Evolutionary conservation across 1,140 invertebrate genomes (phyloP).

Genomic region (Pygmarrhopalites habei): DNA sequence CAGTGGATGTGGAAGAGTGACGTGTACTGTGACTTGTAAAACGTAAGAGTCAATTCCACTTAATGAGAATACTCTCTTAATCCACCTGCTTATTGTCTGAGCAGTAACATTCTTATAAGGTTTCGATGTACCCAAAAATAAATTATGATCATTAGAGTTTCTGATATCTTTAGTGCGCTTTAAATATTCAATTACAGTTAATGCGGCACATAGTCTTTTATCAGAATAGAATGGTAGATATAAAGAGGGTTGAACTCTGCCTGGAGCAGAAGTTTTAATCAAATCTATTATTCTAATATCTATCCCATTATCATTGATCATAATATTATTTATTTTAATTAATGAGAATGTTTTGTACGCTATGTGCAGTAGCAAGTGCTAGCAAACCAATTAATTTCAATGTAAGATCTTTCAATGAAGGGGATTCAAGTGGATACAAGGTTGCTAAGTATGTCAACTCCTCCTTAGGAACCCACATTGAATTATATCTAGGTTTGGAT

Average conservation of each 20-base stretch:
- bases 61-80: slow-evolving; percentile 6
- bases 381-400: slow-evolving; percentile 18
- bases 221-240: background rate
- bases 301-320: background rate
- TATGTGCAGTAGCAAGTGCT: slow-evolving; percentile 12
- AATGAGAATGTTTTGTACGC: slow-evolving; percentile 19
- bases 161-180: too few species aligned
- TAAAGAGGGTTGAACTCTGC: background rate
- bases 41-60: slow-evolving; percentile 1
- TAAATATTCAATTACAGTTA: background rate
- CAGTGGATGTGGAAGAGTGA: slow-evolving; percentile 3
- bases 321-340: slow-evolving; percentile 10
- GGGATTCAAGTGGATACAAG: background rate
- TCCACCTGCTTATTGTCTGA: background rate
- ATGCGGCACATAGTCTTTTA: background rate
- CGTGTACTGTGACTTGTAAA: slow-evolving; percentile 15
- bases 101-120: too few species aligned
- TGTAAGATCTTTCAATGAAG: slow-evolving; percentile 11
- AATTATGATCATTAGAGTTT: too few species aligned
- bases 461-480: slow-evolving; percentile 15
- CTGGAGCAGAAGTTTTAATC: slow-evolving; percentile 14
- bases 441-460: slow-evolving; percentile 8
- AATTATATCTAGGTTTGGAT: slow-evolving; percentile 7
- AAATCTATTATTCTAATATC: background rate
- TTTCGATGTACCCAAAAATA: slow-evolving; percentile 12